Evolutionary conservation across 2,888 invertebrate genomes (phyloP).

Genomic region (Mimumesa dahlbomi): DNA sequence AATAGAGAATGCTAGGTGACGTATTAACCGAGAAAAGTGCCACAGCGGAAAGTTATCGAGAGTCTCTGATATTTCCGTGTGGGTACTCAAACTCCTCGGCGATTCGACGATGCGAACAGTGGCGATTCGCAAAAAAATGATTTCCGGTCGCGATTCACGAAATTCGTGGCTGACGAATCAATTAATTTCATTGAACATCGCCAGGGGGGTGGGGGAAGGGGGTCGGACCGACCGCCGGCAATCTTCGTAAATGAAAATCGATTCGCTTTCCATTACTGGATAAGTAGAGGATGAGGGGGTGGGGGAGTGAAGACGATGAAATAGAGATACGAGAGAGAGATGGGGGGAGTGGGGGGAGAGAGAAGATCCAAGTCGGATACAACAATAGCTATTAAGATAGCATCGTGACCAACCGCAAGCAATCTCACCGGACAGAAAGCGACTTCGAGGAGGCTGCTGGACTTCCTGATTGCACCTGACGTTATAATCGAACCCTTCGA

Average conservation of each 20-base stretch:
- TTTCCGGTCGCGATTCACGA: slow-evolving; percentile 4
- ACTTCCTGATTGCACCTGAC: slow-evolving; percentile 51
- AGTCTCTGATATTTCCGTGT: no score
- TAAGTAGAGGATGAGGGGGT: slow-evolving; percentile 46
- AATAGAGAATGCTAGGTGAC: no score
- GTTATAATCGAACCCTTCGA: slow-evolving; percentile 54
- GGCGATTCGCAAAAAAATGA: no score
- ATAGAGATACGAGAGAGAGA: neutral
- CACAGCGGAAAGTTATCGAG: no score
- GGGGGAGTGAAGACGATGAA: neutral
- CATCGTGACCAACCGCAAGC: slow-evolving; percentile 58
- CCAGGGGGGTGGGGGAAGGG: no score
- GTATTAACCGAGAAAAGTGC: no score
- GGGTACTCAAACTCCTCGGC: no score
- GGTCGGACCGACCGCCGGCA: slow-evolving; percentile 43
- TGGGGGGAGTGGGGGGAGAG: slow-evolving; percentile 8
- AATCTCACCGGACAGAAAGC: slow-evolving; percentile 51
- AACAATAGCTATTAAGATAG: slow-evolving; percentile 63
- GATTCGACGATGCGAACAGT: no score
- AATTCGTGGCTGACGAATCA: slow-evolving; percentile 51
- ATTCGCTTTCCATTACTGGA: slow-evolving; percentile 59
- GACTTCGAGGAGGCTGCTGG: slow-evolving; percentile 44
- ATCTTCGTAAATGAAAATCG: slow-evolving; percentile 64
- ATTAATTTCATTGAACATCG: slow-evolving; percentile 63
- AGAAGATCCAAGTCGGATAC: slow-evolving; percentile 51